Evolutionary conservation across 2,797 vertebrate species (phyloP).

Genomic region (Semotilus atromaculatus): DNA sequence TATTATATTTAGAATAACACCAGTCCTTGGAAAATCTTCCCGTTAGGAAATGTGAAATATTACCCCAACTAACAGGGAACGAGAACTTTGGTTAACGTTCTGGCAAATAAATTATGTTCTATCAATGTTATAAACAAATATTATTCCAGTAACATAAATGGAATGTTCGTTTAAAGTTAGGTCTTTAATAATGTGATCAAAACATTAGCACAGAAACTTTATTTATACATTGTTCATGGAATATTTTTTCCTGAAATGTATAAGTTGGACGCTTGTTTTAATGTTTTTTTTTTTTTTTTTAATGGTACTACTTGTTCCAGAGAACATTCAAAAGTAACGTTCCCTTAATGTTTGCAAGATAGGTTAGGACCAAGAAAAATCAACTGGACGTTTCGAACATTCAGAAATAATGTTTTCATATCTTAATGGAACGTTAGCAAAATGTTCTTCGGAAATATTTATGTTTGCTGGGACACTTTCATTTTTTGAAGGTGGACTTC

Average conservation of each 20-base stretch:
- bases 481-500: neutral
- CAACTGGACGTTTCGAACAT: too few relatives aligned
- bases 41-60: neutral
- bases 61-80: too few relatives aligned
- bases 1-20: neutral
- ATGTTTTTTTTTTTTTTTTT: neutral
- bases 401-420: neutral
- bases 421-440: neutral
- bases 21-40: neutral
- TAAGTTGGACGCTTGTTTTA: neutral
- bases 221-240: neutral
- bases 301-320: too few relatives aligned
- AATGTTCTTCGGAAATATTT: neutral
- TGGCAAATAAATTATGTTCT: too few relatives aligned
- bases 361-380: too few relatives aligned
- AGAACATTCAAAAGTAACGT: too few relatives aligned
- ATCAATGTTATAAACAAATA: neutral
- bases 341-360: too few relatives aligned
- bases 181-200: neutral
- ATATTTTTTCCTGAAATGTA: neutral
- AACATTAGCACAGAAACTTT: neutral
- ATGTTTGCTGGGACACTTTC: neutral
- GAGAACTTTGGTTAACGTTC: too few relatives aligned
- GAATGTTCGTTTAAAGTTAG: neutral
- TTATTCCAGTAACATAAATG: neutral